Conservation (phyloP, 2,888 invertebrate genomes). For the Liodrosophila aerea region DNA sequence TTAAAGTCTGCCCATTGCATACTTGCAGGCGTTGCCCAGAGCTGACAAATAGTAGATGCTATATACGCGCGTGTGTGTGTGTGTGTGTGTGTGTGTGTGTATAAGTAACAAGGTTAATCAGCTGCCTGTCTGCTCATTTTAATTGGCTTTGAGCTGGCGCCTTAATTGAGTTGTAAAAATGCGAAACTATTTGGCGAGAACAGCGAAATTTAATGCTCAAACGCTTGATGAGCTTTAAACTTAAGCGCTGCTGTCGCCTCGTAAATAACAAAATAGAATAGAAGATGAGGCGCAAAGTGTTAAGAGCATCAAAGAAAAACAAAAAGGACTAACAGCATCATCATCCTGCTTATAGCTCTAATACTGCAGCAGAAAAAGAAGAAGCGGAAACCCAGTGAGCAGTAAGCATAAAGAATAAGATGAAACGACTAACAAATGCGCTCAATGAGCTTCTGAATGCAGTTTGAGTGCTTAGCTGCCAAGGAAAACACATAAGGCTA, state of each 20-base stretch:
- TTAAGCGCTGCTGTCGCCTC: constrained; percentile 48
- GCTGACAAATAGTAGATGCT: constrained; percentile 41
- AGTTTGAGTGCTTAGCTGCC: no score
- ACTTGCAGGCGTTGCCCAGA: constrained; percentile 45
- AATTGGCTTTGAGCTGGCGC: constrained; percentile 64
- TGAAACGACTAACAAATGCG: constrained; percentile 26
- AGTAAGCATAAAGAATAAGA: constrained; percentile 19
- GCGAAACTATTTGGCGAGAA: constrained; percentile 60
- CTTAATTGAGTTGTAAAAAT: constrained; percentile 64
- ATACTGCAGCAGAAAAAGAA: not conserved
- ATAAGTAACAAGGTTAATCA: constrained; percentile 66
- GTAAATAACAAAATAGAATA: constrained; percentile 66
- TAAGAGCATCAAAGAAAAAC: constrained; percentile 3
- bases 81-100: constrained; percentile 11
- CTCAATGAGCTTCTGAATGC: constrained; percentile 12
- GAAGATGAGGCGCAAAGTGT: constrained; percentile 49
- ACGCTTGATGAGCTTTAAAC: constrained; percentile 71
- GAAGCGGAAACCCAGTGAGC: constrained; percentile 1
- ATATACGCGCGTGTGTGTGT: constrained; percentile 8
- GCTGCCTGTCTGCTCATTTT: constrained; percentile 70
- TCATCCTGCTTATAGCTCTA: no score
- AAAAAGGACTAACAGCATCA: not conserved
- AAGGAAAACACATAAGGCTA: no score
- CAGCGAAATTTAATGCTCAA: constrained; percentile 55
- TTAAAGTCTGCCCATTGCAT: constrained; percentile 44